phyloP scores from a whole-genome alignment of 1,140 invertebrate genomes.

The Monochamus saltuarius region DNA sequence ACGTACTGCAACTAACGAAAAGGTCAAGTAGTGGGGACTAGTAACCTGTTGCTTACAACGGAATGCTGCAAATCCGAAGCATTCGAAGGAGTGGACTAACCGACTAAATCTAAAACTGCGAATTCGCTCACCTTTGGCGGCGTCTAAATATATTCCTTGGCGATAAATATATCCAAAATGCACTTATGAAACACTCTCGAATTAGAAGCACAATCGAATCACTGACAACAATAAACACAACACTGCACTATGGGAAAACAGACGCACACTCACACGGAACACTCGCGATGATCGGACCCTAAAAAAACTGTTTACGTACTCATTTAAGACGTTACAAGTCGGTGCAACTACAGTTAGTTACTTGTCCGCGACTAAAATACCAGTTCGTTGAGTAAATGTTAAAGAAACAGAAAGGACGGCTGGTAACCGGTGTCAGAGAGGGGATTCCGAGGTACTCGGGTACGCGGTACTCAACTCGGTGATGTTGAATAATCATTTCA shows the following conservation, averaged over 20 bases:
- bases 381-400: slow-evolving; percentile 10
- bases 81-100: slow-evolving; percentile 4
- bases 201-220: too few relatives aligned
- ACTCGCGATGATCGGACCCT: too few relatives aligned
- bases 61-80: slow-evolving; percentile 6
- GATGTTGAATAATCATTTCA: slow-evolving; percentile 10
- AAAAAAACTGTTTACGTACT: not conserved
- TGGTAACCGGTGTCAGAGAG: slow-evolving; percentile 10
- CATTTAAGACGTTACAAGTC: not conserved
- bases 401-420: slow-evolving; percentile 11
- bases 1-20: not conserved
- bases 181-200: too few relatives aligned
- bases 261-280: too few relatives aligned
- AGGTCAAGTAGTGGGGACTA: slow-evolving; percentile 2
- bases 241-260: too few relatives aligned
- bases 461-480: too few relatives aligned
- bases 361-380: not conserved
- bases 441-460: not conserved
- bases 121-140: not conserved
- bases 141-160: not conserved
- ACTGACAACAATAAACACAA: too few relatives aligned
- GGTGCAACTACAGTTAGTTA: not conserved
- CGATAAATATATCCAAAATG: not conserved
- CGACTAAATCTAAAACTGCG: not conserved
- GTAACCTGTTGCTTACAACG: slow-evolving; percentile 4